Conservation (phyloP, 1,140 invertebrate species). For the Charaxes varanes region DNA sequence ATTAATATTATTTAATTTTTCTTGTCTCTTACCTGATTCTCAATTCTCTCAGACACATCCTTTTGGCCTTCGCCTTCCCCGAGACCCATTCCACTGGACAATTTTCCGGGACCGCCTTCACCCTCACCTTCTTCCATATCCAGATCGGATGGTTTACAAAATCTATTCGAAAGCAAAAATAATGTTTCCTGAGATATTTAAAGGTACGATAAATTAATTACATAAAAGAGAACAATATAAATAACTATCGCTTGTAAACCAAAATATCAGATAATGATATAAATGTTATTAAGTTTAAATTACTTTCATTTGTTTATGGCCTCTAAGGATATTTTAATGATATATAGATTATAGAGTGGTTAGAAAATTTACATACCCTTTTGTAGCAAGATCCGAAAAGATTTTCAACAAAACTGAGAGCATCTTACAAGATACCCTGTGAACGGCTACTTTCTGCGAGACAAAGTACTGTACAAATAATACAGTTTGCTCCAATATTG, state of each 20-base stretch:
- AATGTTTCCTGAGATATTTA: background rate
- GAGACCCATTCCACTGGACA: conserved; percentile 85
- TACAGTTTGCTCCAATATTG: conserved; percentile 87
- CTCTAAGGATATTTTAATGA: no score
- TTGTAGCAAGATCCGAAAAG: conserved; percentile 88
- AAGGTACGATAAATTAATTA: conserved; percentile 8
- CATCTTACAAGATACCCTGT: conserved; percentile 88
- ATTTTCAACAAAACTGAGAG: conserved; percentile 87
- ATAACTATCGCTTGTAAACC: no score
- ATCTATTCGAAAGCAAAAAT: conserved; percentile 76
- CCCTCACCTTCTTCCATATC: conserved; percentile 80
- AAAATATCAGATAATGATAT: no score
- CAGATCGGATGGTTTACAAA: conserved; percentile 92
- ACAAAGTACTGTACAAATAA: conserved; percentile 86
- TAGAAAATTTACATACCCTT: conserved; percentile 77
- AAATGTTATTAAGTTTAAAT: no score
- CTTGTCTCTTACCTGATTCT: conserved; percentile 75
- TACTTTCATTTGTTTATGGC: no score
- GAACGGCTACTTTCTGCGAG: conserved; percentile 82
- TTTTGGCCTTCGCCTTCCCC: conserved; percentile 95
- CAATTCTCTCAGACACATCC: conserved; percentile 95
- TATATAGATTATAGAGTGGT: no score
- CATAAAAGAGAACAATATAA: no score
- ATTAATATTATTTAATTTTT: background rate
- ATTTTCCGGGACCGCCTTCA: conserved; percentile 76